Evolutionary conservation across 2,797 vertebrate species (phyloP).

Genomic region (Phalloptychus januarius): DNA sequence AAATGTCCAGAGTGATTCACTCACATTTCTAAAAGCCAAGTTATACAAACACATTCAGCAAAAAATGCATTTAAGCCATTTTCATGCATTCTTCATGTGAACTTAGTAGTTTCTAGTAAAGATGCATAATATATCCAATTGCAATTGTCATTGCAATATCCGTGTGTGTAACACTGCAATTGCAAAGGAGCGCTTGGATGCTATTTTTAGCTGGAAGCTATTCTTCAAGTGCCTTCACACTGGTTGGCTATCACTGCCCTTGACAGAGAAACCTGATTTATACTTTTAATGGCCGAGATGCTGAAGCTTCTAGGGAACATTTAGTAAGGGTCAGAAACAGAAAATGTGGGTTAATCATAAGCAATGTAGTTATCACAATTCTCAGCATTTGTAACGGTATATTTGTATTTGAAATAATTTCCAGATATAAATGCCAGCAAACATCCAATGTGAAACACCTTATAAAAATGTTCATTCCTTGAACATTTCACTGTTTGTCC

Average conservation of each 20-base stretch:
- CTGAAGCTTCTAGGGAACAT: not conserved
- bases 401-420: not conserved
- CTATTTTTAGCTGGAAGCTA: not conserved
- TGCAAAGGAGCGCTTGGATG: not conserved
- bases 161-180: not conserved
- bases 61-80: constrained; percentile 27
- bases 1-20: constrained; percentile 55
- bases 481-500: not conserved
- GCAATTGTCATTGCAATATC: not conserved
- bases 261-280: not conserved
- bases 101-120: constrained; percentile 5
- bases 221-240: not conserved
- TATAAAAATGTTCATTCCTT: too few relatives aligned
- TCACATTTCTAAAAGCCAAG: constrained; percentile 37
- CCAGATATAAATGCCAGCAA: not conserved
- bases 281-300: not conserved
- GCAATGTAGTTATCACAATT: not conserved
- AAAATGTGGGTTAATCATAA: not conserved
- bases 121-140: not conserved
- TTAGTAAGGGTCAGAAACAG: not conserved
- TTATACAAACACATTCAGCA: constrained; percentile 36
- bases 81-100: constrained; percentile 14
- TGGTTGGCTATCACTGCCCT: not conserved
- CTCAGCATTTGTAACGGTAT: not conserved
- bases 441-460: not conserved